These are phyloP conservation scores for Chirona hameri DNA, from an alignment of 2,888 invertebrate genomes.

Conservation along the genomic window DNA sequence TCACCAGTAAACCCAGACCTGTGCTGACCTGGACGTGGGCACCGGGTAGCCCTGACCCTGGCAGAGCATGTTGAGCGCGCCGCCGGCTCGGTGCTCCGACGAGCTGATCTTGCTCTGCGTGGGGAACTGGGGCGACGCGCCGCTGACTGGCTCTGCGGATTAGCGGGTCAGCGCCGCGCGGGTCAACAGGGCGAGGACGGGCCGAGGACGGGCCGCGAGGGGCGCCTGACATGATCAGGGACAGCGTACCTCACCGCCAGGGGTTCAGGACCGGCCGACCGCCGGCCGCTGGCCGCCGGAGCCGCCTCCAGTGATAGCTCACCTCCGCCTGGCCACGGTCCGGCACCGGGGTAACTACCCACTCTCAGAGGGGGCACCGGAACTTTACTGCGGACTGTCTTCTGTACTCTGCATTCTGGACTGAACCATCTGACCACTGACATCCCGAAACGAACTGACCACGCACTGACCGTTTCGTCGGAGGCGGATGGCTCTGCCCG, in stretches of 20 bases:
- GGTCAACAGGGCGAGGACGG: background rate
- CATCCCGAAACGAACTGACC: no score
- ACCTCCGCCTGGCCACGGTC: no score
- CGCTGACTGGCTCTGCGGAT: constrained; percentile 40
- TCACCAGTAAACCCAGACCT: background rate
- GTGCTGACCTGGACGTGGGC: background rate
- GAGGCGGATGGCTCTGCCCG: constrained; percentile 2
- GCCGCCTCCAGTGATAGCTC: no score
- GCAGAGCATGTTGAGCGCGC: constrained; percentile 36
- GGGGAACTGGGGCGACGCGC: constrained; percentile 40
- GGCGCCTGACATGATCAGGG: background rate
- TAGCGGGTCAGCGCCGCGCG: background rate
- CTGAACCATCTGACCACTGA: no score
- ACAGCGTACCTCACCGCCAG: no score
- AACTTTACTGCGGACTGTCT: no score
- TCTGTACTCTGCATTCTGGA: no score
- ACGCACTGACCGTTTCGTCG: background rate
- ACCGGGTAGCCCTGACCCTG: constrained; percentile 37
- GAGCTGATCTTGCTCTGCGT: constrained; percentile 35
- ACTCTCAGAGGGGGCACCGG: no score
- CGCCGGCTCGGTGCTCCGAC: constrained; percentile 32
- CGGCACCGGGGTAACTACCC: no score
- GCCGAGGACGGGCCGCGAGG: background rate
- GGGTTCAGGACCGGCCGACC: no score
- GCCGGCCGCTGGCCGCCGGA: background rate